Base-by-base conservation (phyloP, 2,888 invertebrate species). In the Apamea anceps region DNA sequence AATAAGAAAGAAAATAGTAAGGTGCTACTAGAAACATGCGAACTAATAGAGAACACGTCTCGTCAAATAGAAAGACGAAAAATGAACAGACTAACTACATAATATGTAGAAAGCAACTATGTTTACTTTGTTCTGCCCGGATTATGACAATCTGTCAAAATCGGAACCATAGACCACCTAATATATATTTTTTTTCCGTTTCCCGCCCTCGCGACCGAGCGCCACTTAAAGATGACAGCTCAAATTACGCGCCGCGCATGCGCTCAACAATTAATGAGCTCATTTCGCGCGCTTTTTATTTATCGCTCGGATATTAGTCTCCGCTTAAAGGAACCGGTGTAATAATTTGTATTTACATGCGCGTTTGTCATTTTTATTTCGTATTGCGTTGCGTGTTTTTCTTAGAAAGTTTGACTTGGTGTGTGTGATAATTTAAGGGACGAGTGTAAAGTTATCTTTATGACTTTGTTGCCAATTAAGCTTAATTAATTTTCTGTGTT, bases 271-370 rank as follows among this genome's bases (percentile, higher is more conserved):
- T 94, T 95, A 96, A 96, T 95, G 95, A 94, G 95, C 94, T 94
- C 93, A 94, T 95, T 96, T 95, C 93, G 94, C 94, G 93, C 93
- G 92, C 91, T 92, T 92, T 94, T 95, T 94, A 95, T 95, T 95
- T 95, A 95, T 95, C 93, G 91, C 90, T 91, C 82, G 90, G 90
- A 91, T 93, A 94, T 95, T 94, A 93, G 92, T 91, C 90, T 89
- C 90, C 80, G 89, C 87, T 90, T 88, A 92, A 92, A 92, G 81
- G 88, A 91, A 91, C 87, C 88, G 73, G 81, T 87, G 86, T 87
- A 87, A 90, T 90, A 88, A 89, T 87, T 88, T 88, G 86, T 86
- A 74, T 81, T 86, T 87, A 89, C 88, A 91, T 90, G 91, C 88
- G 87, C 91, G 88, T 93, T 89, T 87, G 77, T 88, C 86, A 87